Evolutionary conservation across 2,888 invertebrate species (phyloP).

Genomic region (Lithosia quadra): DNA sequence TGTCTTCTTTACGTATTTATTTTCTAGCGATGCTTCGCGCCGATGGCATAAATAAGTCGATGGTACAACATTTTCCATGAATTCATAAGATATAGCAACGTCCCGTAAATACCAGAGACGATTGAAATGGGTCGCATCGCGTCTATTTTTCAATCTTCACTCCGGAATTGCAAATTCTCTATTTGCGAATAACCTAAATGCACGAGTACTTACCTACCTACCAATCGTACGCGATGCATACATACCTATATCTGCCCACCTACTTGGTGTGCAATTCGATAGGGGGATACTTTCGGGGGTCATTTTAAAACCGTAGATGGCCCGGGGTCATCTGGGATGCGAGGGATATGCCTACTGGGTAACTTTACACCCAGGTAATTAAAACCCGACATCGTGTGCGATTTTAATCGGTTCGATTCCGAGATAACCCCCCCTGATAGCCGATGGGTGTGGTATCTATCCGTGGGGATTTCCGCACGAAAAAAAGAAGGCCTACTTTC

Average conservation of each 20-base stretch:
- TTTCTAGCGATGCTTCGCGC: too few relatives aligned
- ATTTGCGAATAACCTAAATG: conserved; percentile 6
- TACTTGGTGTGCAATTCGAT: neutral
- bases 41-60: neutral
- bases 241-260: neutral
- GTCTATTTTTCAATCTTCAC: neutral
- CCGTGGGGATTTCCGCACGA: too few relatives aligned
- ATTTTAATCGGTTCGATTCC: too few relatives aligned
- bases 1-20: too few relatives aligned
- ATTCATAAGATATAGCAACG: neutral
- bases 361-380: too few relatives aligned
- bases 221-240: neutral
- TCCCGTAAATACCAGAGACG: neutral
- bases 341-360: too few relatives aligned
- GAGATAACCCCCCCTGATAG: too few relatives aligned
- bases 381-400: too few relatives aligned
- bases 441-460: too few relatives aligned
- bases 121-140: conserved; percentile 5
- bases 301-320: too few relatives aligned
- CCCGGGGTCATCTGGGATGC: too few relatives aligned
- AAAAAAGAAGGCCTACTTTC: neutral
- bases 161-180: neutral
- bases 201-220: neutral
- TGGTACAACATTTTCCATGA: neutral
- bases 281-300: too few relatives aligned